Evolutionary conservation across 2,888 invertebrate species (phyloP), one percentile per base, ranked within the genome.

Genomic region (Entomobrya proxima): DNA sequence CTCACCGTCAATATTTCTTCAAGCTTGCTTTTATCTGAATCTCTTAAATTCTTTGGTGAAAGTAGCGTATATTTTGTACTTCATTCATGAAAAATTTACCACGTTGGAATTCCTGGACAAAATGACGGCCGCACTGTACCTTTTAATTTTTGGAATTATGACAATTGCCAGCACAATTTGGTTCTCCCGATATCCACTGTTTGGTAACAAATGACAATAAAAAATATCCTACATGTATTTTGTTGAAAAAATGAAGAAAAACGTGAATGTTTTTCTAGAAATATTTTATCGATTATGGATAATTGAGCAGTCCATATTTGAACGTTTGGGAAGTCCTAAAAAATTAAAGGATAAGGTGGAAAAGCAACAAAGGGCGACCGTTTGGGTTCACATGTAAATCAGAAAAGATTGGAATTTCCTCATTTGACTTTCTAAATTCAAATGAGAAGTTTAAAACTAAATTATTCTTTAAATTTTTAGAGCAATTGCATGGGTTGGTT

Each of bases 51-150:
- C 64, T 0, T 15, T 82, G 2, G n/a, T 82, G 0, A 82, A 82
- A 58, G n/a, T 61, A 1, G 37, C 50, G 5, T 75, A 82, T 52
- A 75, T 82, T 13, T 0, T 67, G 1, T 64, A 75, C 30, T 21
- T 82, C 1, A 1, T 75, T 6, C 52, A 55, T 13, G 11, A 18
- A 7, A 21, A 81, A 35, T 74, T 47, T 81, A 4, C n/a, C 1
- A 6, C 7, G 15, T 2, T 81, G n/a, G 85, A 85, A 18, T 85
- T 85, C 79, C 64, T 85, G 0, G 85, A 85, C 15, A 72, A 74
- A 37, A 78, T 85, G n/a, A 30, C 74, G 4, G 52, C 32, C 0
- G 27, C 32, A n/a, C 11, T 79, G 27, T 85, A 74, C 30, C 37
- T 78, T 9, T 50, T 85, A n/a, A 15, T 78, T 6, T 85, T 85